phyloP scores from a whole-genome alignment of 2,888 invertebrate species.

The Eupelmus urozonus region DNA sequence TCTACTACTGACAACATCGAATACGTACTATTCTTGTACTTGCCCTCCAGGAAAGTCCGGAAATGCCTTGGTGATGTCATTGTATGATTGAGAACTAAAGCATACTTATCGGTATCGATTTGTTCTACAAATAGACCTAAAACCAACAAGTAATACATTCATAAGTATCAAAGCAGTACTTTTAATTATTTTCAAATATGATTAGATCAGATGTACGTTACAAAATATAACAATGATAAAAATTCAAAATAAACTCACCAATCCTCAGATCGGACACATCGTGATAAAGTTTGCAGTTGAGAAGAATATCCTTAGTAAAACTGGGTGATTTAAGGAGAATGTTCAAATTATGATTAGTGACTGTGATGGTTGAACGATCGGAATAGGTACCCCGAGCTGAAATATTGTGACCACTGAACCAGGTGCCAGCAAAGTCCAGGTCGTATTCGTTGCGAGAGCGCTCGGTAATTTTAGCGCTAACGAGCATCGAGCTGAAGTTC shows the following conservation, averaged over 20 bases:
- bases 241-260: slow-evolving; percentile 66
- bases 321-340: slow-evolving; percentile 85
- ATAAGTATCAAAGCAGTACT: background rate
- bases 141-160: background rate
- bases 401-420: slow-evolving; percentile 89
- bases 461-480: slow-evolving; percentile 83
- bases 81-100: slow-evolving; percentile 82
- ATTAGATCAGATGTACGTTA: background rate
- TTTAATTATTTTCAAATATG: background rate
- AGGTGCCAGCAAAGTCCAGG: slow-evolving; percentile 85
- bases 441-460: slow-evolving; percentile 84
- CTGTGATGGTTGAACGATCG: slow-evolving; percentile 84
- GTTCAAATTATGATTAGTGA: slow-evolving; percentile 84
- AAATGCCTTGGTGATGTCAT: slow-evolving; percentile 81
- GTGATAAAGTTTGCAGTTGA: slow-evolving; percentile 83
- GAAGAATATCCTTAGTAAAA: slow-evolving; percentile 82
- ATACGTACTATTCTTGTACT: slow-evolving; percentile 84
- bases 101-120: slow-evolving; percentile 84
- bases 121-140: slow-evolving; percentile 81
- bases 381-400: slow-evolving; percentile 86
- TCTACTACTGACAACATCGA: slow-evolving; percentile 83
- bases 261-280: slow-evolving; percentile 84
- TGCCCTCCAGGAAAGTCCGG: slow-evolving; percentile 83
- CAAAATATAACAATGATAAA: background rate
- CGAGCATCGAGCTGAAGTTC: slow-evolving; percentile 84